Percentiles rank a stretch among this genome's conserved stretches.
These are phyloP conservation scores for Fistularia tabacaria DNA, from an alignment of 2,797 vertebrate genomes.

Conservation along the genomic window DNA sequence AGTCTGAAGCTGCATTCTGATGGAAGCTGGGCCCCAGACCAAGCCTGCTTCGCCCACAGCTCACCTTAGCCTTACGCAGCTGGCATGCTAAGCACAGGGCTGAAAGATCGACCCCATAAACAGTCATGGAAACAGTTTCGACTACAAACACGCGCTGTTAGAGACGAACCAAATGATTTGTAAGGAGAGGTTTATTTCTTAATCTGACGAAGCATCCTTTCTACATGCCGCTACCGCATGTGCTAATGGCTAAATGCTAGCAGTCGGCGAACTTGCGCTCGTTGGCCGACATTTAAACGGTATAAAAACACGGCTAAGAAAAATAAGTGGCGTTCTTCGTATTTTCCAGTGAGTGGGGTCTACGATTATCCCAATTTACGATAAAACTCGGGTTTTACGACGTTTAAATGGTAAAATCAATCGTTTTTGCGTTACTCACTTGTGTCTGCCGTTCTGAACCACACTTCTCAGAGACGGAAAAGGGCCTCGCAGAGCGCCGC, in stretches of 20 bases:
- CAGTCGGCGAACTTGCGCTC: slow-evolving; percentile 10
- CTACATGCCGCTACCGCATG: slow-evolving; percentile 59
- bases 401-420: slow-evolving; percentile 2
- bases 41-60: no score
- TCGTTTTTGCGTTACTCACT: slow-evolving; percentile 58
- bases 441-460: slow-evolving; percentile 54
- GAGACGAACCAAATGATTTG: no score
- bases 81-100: no score
- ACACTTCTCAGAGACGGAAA: slow-evolving; percentile 73
- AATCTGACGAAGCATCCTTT: background rate
- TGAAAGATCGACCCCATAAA: no score
- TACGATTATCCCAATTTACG: rapidly evolving
- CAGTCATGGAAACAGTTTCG: no score
- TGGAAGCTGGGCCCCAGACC: no score
- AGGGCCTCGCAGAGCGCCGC: slow-evolving; percentile 63
- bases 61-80: no score
- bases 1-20: no score
- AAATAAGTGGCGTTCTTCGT: rapidly evolving
- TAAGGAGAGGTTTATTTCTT: no score
- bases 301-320: slow-evolving; percentile 7
- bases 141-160: no score
- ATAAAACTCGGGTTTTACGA: rapidly evolving
- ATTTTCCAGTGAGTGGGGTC: rapidly evolving
- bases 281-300: background rate
- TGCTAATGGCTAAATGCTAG: slow-evolving; percentile 56